These are phyloP conservation scores for Bombus polaris DNA, from an alignment of 1,140 invertebrate genomes.

Conservation along the genomic window DNA sequence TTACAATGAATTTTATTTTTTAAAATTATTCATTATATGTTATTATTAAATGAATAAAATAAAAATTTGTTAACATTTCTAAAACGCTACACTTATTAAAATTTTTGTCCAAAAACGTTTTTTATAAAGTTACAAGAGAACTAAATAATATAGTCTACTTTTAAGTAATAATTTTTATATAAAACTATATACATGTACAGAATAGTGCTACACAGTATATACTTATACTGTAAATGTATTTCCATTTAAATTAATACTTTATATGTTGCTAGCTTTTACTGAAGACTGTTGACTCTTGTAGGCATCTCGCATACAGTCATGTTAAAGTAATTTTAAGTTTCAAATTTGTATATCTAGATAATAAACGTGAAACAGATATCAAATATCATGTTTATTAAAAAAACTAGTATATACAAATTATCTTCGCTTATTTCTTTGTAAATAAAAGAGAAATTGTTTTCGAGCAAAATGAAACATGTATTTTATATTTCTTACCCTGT, in stretches of 20 bases:
- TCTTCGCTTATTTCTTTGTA: slow-evolving; percentile 11
- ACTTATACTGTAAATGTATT: neutral
- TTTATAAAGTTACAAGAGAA: neutral
- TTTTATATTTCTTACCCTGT: neutral
- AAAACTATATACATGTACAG: neutral
- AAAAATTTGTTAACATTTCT: neutral
- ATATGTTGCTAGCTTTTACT: neutral
- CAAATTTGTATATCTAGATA: neutral
- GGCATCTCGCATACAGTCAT: neutral
- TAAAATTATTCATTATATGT: too few relatives aligned
- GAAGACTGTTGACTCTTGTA: neutral
- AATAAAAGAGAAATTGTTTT: slow-evolving; percentile 13
- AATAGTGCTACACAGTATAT: neutral
- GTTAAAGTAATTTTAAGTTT: neutral
- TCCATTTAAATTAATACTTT: neutral
- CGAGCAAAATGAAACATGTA: neutral
- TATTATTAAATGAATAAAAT: neutral
- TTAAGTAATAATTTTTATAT: neutral
- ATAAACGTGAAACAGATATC: neutral
- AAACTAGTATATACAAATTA: neutral
- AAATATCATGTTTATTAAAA: neutral
- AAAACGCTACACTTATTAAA: too few relatives aligned
- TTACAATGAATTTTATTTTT: slow-evolving; percentile 23
- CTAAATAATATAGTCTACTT: neutral
- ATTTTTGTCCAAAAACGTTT: neutral